A percentile compares a stretch with the other conserved stretches of the same genome.
Conservation (phyloP, 2,113 vertebrate genomes). For the Poeciliopsis retropinna region DNA sequence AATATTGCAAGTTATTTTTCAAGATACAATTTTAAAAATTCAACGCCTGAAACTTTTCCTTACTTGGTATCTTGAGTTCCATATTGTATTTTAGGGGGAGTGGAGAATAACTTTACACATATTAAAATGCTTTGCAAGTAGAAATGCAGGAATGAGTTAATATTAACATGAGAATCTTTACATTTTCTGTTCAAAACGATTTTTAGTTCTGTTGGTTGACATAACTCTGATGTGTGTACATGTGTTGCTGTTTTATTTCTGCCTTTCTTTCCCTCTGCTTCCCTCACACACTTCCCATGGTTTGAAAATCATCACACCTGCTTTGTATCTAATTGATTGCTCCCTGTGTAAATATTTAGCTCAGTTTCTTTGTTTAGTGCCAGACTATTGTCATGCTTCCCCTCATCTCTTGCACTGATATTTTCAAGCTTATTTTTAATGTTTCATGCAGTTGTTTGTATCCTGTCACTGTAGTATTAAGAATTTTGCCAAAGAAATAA, state of each 20-base stretch:
- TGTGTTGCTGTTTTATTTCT: not conserved
- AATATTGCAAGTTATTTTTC: no score
- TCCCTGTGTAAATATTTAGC: not conserved
- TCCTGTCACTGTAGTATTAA: not conserved
- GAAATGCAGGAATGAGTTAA: no score
- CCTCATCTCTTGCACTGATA: not conserved
- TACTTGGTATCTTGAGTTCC: no score
- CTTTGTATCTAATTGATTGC: not conserved
- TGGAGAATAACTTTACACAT: no score
- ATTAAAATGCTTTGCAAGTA: no score
- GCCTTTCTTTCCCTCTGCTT: not conserved
- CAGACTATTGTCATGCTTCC: not conserved
- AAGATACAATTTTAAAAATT: no score
- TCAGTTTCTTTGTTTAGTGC: no score
- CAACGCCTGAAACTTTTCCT: no score
- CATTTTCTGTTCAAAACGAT: not conserved
- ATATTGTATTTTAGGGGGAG: no score
- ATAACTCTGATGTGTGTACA: not conserved
- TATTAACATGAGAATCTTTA: not conserved
- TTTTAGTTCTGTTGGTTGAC: not conserved
- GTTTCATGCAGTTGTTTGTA: not conserved
- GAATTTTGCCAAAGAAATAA: not conserved
- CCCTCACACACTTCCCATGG: not conserved
- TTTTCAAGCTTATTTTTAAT: not conserved
- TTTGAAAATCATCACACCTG: not conserved